phyloP scores from a whole-genome alignment of 2,113 vertebrate species.

The rat (Rattus norvegicus) region DNA sequence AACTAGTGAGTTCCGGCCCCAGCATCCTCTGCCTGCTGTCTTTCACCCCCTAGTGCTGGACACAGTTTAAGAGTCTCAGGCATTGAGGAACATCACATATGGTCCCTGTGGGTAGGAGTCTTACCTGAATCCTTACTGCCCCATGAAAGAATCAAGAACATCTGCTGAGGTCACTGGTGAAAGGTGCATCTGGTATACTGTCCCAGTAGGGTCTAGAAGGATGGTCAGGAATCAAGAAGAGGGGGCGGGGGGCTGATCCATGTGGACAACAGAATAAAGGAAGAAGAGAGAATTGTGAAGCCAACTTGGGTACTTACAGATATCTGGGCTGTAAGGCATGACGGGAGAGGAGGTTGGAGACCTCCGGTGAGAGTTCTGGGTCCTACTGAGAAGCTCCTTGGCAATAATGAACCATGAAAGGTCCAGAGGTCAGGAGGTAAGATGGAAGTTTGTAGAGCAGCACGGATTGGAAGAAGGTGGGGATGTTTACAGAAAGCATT shows the following conservation, averaged over 20 bases:
- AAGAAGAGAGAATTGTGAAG: not conserved
- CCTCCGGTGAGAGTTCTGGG: fast-evolving
- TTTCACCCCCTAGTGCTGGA: not conserved
- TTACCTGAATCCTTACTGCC: not conserved
- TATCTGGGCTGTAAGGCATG: not conserved
- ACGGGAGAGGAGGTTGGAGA: not conserved
- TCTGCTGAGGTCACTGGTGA: not conserved
- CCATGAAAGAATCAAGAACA: not conserved
- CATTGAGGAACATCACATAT: not conserved
- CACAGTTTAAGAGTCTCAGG: not conserved
- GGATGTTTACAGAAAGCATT: not conserved
- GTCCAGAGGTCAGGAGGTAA: not conserved
- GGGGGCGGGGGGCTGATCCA: not conserved
- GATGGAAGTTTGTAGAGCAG: not conserved
- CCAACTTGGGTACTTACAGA: fast-evolving
- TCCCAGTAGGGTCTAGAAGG: no score
- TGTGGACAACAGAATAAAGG: not conserved
- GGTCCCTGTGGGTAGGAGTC: not conserved
- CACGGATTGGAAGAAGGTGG: not conserved
- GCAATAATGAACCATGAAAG: not conserved
- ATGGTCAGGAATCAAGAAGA: no score
- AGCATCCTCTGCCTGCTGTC: fast-evolving
- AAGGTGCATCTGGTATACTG: fast-evolving
- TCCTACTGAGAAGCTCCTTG: not conserved
- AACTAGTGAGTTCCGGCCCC: not conserved